Conservation (phyloP, 2,113 vertebrate species). For the Corydoras sp. region DNA sequence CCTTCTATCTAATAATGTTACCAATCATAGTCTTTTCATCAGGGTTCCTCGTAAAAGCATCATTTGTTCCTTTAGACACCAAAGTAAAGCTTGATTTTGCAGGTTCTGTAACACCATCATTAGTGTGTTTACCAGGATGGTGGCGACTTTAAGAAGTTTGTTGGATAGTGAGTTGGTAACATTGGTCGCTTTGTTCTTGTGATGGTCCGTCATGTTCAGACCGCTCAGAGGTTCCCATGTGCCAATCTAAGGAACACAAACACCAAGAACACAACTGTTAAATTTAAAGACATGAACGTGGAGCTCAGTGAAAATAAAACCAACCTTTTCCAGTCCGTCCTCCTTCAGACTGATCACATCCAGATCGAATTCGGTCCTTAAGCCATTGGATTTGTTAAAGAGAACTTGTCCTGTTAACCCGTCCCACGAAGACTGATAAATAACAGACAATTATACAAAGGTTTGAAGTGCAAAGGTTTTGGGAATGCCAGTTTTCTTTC, state of each 20-base stretch:
- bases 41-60: too few relatives aligned
- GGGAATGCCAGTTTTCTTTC: too few relatives aligned
- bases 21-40: too few relatives aligned
- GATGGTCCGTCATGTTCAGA: constrained; percentile 93
- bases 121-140: constrained; percentile 80
- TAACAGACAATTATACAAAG: constrained; percentile 9
- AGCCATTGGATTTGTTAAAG: constrained; percentile 94
- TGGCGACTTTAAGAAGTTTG: constrained; percentile 89
- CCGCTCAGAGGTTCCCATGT: constrained; percentile 93
- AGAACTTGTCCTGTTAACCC: constrained; percentile 93
- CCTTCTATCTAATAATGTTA: too few relatives aligned
- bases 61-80: too few relatives aligned
- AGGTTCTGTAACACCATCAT: not conserved
- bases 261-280: not conserved
- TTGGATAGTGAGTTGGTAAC: constrained; percentile 93
- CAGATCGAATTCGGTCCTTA: constrained; percentile 95
- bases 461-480: not conserved
- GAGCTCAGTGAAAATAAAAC: not conserved
- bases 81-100: not conserved
- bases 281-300: too few relatives aligned
- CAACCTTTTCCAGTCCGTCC: constrained; percentile 94
- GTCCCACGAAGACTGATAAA: constrained; percentile 88
- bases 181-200: constrained; percentile 89
- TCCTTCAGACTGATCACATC: constrained; percentile 97
- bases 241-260: constrained; percentile 75